Evolutionary conservation across 2,797 vertebrate genomes (phyloP).

Genomic region (Discoglossus pictus): DNA sequence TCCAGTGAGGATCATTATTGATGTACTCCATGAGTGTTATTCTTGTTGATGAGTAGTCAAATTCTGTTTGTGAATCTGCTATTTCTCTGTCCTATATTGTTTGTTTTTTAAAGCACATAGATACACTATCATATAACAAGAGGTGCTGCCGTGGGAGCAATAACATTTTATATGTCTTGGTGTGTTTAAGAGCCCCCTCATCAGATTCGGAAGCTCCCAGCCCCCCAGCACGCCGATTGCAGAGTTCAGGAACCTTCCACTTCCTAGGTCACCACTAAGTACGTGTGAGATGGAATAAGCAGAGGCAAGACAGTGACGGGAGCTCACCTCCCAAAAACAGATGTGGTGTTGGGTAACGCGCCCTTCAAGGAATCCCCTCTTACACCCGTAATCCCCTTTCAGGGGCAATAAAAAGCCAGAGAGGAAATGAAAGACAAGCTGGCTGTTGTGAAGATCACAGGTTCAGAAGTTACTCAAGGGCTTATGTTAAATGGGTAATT

Average conservation of each 20-base stretch:
- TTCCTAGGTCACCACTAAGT: constrained; percentile 46
- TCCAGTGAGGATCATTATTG: too few species aligned
- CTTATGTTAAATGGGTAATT: constrained; percentile 48
- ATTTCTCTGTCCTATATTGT: too few species aligned
- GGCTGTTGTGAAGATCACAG: constrained; percentile 36
- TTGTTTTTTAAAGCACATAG: too few species aligned
- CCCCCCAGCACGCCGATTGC: background rate
- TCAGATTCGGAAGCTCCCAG: background rate
- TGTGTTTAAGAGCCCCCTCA: background rate
- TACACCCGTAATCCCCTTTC: constrained; percentile 46
- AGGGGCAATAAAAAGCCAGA: constrained; percentile 38
- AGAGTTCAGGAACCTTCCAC: constrained; percentile 42
- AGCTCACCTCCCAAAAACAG: constrained; percentile 43
- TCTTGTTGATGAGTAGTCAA: too few species aligned
- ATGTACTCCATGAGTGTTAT: too few species aligned
- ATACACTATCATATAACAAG: too few species aligned
- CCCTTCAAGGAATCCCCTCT: constrained; percentile 46
- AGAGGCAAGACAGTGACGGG: constrained; percentile 46
- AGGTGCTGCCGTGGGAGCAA: too few species aligned
- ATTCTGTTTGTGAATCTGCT: too few species aligned
- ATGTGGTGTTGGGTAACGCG: constrained; percentile 40
- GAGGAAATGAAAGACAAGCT: constrained; percentile 46
- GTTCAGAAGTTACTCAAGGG: constrained; percentile 39
- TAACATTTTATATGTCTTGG: too few species aligned
- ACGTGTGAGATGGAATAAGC: constrained; percentile 46